A percentile compares a stretch with the other conserved stretches of the same genome.
Conservation (phyloP, 1,140 invertebrate species). For the Popillia japonica region DNA sequence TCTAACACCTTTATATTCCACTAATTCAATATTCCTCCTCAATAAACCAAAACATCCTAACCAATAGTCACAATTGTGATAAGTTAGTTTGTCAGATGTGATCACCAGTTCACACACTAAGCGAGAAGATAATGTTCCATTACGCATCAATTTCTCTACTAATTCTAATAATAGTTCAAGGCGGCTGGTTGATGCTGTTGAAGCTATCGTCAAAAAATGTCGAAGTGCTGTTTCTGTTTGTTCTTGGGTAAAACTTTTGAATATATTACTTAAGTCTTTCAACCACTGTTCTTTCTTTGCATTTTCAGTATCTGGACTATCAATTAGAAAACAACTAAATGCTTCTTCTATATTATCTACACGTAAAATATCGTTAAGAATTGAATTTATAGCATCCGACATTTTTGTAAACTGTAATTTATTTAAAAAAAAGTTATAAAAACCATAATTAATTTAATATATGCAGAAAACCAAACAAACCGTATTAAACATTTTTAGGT, state of each 20-base stretch:
- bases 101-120: constrained; percentile 86
- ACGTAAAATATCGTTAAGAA: constrained; percentile 76
- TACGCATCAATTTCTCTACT: constrained; percentile 76
- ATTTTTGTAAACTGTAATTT: constrained; percentile 42
- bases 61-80: constrained; percentile 85
- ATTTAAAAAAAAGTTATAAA: background rate
- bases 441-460: background rate
- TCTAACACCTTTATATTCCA: constrained; percentile 94
- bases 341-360: constrained; percentile 86
- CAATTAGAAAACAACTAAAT: constrained; percentile 84
- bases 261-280: constrained; percentile 66
- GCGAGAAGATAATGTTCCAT: constrained; percentile 72
- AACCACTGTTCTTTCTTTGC: constrained; percentile 72
- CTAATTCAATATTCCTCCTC: constrained; percentile 84
- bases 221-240: constrained; percentile 75
- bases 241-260: constrained; percentile 68
- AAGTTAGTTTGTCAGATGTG: constrained; percentile 78
- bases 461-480: too few relatives aligned
- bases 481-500: too few relatives aligned
- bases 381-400: constrained; percentile 61
- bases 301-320: constrained; percentile 72
- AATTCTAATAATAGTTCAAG: constrained; percentile 76
- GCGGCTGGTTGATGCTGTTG: constrained; percentile 73
- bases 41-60: constrained; percentile 87
- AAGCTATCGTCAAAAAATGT: constrained; percentile 74